A percentile compares a stretch with the other conserved stretches of the same genome.
Evolutionary conservation across 1,140 invertebrate species (phyloP).

Genomic region (Meloidogyne chitwoodi): DNA sequence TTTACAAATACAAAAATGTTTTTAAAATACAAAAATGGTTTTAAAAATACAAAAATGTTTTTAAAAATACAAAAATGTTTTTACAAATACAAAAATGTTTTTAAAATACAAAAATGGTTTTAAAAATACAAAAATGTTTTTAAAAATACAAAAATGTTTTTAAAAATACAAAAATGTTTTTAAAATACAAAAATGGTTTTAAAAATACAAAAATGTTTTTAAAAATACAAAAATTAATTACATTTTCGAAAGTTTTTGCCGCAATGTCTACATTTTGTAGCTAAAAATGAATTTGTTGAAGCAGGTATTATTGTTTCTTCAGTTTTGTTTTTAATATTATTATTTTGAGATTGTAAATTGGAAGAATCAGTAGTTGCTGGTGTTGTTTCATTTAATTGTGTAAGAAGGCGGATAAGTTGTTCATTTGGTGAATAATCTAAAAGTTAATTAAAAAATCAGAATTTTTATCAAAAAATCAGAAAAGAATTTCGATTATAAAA

Average conservation of each 20-base stretch:
- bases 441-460: no score
- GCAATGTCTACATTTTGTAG: slow-evolving; percentile 51
- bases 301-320: not conserved
- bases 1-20: not conserved
- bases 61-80: not conserved
- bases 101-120: not conserved
- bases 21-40: not conserved
- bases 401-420: slow-evolving; percentile 5
- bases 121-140: no score
- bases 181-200: not conserved
- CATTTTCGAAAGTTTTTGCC: slow-evolving; percentile 57
- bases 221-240: slow-evolving; percentile 23
- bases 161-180: no score
- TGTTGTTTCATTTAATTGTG: not conserved
- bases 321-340: not conserved
- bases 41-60: not conserved
- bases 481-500: no score
- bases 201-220: not conserved
- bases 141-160: no score
- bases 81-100: not conserved
- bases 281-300: not conserved
- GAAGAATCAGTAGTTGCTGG: not conserved
- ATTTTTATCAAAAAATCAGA: no score
- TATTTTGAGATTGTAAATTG: slow-evolving; percentile 3
- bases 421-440: not conserved